Evolutionary conservation across 2,888 invertebrate genomes (phyloP), one percentile per base, ranked within the genome.

Genomic region (Lasioglossum morio): DNA sequence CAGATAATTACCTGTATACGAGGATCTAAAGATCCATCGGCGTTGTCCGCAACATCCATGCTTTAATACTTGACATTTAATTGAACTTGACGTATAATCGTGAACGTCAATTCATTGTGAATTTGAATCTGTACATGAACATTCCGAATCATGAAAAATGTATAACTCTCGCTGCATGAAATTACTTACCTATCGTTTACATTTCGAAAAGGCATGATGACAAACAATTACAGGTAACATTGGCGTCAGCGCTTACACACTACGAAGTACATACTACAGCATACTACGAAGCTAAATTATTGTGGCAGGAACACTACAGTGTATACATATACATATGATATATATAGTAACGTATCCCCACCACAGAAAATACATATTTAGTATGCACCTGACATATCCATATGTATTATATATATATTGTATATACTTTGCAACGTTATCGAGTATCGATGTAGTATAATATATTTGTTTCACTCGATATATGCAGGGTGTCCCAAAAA

Each of bases 21-120:
- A 81, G 96, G 96, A 92, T 96, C 96, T 92, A 96, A 92, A 82
- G 95, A 95, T 86, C 94, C 95, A 86, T 95, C 95, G 91, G 93
- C 94, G 92, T 95, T 95, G 92, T 95, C 94, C 91, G 93, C 92
- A 92, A 93, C 93, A 93, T 94, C 94, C 95, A 95, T 95, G 83
- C 91, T 93, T 91, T 81, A 87, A 83, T 88, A 89, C 90, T 83
- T 90, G 92, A 90, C 94, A 93, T 94, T 94, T 94, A 93, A 92
- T 70, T 90, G 75, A 81, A 82, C 85, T 92, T 88, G 89, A 88
- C 87, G 92, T 90, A 91, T 92, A 57, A 84, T 87, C 73, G 30
- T 30, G n/a, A 37, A 66, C 72, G 66, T 85, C 46, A 66, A 57
- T 60, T 34, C 46, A 84, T 76, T 60, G 7, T 57, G 37, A 66